These are phyloP conservation scores for Rhingia campestris DNA, from an alignment of 2,888 invertebrate genomes.

Conservation along the genomic window DNA sequence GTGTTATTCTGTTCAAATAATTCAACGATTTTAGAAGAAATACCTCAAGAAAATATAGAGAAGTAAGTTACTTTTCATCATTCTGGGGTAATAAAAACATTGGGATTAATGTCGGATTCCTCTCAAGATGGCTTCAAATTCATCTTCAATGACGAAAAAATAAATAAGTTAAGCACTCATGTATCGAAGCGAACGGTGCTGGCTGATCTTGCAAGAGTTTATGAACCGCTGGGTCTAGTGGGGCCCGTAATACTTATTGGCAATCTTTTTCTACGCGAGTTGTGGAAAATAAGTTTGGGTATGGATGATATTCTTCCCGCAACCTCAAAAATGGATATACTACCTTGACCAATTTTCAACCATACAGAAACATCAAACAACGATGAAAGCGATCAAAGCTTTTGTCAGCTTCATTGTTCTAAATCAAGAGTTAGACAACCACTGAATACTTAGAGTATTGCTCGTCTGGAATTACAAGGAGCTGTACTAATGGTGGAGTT, in stretches of 20 bases:
- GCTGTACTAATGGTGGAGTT: slow-evolving; percentile 21
- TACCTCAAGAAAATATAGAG: no score
- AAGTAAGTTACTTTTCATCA: no score
- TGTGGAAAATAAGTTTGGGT: slow-evolving; percentile 18
- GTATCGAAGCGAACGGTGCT: slow-evolving; percentile 20
- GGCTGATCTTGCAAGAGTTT: slow-evolving; percentile 14
- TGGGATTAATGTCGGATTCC: slow-evolving; percentile 31
- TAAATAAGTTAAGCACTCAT: neutral
- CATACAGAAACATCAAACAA: neutral
- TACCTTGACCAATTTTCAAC: slow-evolving; percentile 6
- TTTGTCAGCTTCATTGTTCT: slow-evolving; percentile 9
- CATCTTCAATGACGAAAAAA: slow-evolving; percentile 10
- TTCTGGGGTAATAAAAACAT: no score
- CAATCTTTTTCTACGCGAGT: slow-evolving; percentile 13
- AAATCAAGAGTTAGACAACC: no score
- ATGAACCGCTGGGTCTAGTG: neutral
- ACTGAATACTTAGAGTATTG: no score
- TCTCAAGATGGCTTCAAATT: slow-evolving; percentile 7
- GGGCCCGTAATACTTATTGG: slow-evolving; percentile 10
- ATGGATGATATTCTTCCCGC: slow-evolving; percentile 5
- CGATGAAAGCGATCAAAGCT: no score
- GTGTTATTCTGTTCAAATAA: no score
- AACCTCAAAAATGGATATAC: slow-evolving; percentile 8
- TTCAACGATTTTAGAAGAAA: no score
- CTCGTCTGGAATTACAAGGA: slow-evolving; percentile 8